These are phyloP conservation scores for Polietes domitor DNA, from an alignment of 2,888 invertebrate species.

Conservation along the genomic window DNA sequence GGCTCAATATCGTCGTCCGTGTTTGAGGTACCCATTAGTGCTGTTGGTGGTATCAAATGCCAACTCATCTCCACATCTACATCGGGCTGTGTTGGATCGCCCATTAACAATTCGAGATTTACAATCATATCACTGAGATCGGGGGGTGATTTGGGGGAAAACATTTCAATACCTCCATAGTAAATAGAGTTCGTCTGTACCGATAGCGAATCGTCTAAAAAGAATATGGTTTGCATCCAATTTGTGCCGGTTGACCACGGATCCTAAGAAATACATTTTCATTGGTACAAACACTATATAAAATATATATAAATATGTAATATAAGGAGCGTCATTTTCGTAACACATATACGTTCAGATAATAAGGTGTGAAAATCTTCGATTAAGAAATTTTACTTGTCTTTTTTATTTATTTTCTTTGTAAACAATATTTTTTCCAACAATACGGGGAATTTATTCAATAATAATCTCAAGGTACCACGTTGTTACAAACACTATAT, in stretches of 20 bases:
- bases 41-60: constrained; percentile 63
- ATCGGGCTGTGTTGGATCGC: constrained; percentile 66
- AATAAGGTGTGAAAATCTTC: too few species aligned
- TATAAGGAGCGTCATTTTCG: too few species aligned
- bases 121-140: constrained; percentile 65
- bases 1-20: background rate
- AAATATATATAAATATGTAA: too few species aligned
- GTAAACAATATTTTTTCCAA: too few species aligned
- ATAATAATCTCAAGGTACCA: too few species aligned
- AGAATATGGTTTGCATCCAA: constrained; percentile 97
- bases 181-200: constrained; percentile 89
- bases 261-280: constrained; percentile 80
- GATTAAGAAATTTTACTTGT: too few species aligned
- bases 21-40: background rate
- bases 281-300: too few species aligned
- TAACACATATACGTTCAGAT: too few species aligned
- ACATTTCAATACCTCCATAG: constrained; percentile 70
- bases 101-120: constrained; percentile 66
- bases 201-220: constrained; percentile 96
- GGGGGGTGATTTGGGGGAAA: background rate
- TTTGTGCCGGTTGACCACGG: constrained; percentile 98
- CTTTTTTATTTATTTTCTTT: too few species aligned
- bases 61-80: constrained; percentile 68
- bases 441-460: too few species aligned
- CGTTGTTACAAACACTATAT: too few species aligned